phyloP scores from a whole-genome alignment of 2,113 vertebrate species.

The Dermatemys mawii region DNA sequence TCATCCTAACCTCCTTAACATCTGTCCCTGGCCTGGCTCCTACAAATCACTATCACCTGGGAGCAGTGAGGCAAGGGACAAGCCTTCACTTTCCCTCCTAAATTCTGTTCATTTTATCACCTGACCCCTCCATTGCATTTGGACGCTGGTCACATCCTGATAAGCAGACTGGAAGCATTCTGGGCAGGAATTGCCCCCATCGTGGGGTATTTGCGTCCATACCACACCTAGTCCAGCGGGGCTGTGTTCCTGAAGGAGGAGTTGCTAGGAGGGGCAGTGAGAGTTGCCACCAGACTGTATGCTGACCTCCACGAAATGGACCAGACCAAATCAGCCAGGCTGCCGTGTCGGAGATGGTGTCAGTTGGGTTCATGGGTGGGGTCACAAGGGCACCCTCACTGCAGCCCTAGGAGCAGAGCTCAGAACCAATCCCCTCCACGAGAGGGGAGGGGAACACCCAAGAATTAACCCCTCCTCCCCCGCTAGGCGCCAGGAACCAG shows the following conservation, averaged over 20 bases:
- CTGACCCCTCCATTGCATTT: background rate
- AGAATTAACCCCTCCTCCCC: too few species aligned
- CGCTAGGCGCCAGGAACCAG: rapidly evolving
- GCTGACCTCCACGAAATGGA: too few species aligned
- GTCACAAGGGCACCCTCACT: background rate
- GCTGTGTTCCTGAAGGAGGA: too few species aligned
- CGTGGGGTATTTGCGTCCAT: too few species aligned
- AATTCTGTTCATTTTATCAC: too few species aligned
- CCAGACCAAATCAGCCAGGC: too few species aligned
- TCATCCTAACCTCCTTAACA: background rate
- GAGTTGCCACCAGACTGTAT: background rate
- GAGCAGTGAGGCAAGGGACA: background rate
- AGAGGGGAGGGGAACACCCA: too few species aligned
- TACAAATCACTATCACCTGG: background rate
- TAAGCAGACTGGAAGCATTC: background rate
- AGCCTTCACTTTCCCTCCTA: background rate
- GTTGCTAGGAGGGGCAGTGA: rapidly evolving
- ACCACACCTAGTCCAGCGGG: too few species aligned
- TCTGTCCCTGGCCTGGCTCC: background rate
- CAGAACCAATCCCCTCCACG: too few species aligned
- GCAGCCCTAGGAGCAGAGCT: too few species aligned
- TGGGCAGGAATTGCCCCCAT: background rate
- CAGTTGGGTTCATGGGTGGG: background rate
- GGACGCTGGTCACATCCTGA: background rate
- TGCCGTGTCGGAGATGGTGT: too few species aligned